Conservation (phyloP, 1,140 invertebrate species). For the Bathynomus jamesi region DNA sequence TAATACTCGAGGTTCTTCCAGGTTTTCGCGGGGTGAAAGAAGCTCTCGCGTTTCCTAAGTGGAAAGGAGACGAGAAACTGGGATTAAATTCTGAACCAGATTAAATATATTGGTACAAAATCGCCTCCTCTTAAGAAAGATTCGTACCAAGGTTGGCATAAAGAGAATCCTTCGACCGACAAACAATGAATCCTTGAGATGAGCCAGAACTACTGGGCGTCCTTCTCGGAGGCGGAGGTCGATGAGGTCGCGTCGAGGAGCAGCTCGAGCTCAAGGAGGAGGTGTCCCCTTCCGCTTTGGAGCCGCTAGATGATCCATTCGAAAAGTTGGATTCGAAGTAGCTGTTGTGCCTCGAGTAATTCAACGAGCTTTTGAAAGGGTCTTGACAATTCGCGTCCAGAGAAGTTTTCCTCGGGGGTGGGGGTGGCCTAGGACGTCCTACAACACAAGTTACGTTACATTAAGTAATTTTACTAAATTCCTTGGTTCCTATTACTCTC, state of each 20-base stretch:
- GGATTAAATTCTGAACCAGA: not conserved
- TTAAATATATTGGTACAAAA: not conserved
- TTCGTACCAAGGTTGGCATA: constrained; percentile 6
- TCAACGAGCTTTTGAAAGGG: not conserved
- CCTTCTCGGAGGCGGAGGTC: not conserved
- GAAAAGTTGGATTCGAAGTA: not conserved
- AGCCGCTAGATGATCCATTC: not conserved
- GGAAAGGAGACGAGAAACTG: not conserved
- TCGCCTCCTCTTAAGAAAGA: not conserved
- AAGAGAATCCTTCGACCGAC: not conserved
- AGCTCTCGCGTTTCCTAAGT: constrained; percentile 26
- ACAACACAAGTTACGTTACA: not conserved
- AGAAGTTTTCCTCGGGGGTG: not conserved
- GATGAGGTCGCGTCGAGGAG: not conserved
- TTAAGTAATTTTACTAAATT: not conserved
- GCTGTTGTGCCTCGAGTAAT: not conserved
- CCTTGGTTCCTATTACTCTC: too few relatives aligned
- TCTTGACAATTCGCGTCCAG: not conserved
- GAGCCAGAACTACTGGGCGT: not conserved
- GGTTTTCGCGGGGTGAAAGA: constrained; percentile 32
- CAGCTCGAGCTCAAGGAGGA: not conserved
- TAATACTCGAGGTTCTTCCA: constrained; percentile 20
- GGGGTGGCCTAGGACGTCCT: not conserved
- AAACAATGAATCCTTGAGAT: not conserved
- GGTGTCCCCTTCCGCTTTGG: not conserved